Evolutionary conservation across 2,888 invertebrate species (phyloP).

Genomic region (Zaprionus lineosus): DNA sequence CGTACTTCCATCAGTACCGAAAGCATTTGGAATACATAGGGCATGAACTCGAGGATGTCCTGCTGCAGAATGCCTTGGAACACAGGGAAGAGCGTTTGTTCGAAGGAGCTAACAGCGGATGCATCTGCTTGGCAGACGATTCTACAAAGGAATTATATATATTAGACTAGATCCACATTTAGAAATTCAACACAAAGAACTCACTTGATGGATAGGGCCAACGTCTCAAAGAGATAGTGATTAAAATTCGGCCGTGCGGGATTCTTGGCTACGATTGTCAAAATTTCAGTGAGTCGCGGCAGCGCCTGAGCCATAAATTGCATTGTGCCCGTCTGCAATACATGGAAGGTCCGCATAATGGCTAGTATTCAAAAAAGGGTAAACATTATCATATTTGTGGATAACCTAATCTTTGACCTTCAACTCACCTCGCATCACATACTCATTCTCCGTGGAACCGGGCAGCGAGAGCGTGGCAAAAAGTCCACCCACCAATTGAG

Average conservation of each 20-base stretch:
- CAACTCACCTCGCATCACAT: slow-evolving; percentile 91
- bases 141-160: slow-evolving; percentile 81
- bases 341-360: slow-evolving; percentile 93
- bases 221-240: slow-evolving; percentile 98
- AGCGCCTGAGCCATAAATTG: slow-evolving; percentile 91
- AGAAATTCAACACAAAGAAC: no score
- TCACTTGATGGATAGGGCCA: slow-evolving; percentile 94
- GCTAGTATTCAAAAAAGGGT: slow-evolving; percentile 83
- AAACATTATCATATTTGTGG: neutral
- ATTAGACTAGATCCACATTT: no score
- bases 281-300: slow-evolving; percentile 92
- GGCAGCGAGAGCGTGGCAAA: slow-evolving; percentile 89
- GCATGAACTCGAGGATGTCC: slow-evolving; percentile 97
- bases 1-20: slow-evolving; percentile 93
- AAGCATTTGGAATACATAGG: slow-evolving; percentile 98
- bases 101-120: slow-evolving; percentile 92
- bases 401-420: neutral
- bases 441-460: slow-evolving; percentile 96
- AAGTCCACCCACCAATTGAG: slow-evolving; percentile 88
- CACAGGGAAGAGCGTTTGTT: slow-evolving; percentile 95
- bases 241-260: slow-evolving; percentile 98
- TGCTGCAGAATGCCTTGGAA: slow-evolving; percentile 97
- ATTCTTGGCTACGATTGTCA: slow-evolving; percentile 93
- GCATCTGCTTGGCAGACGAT: slow-evolving; percentile 93
- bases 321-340: slow-evolving; percentile 91